A percentile compares a stretch with the other conserved stretches of the same genome.
Conservation (phyloP, 1,140 invertebrate species). For the Diploscapter pachys region DNA sequence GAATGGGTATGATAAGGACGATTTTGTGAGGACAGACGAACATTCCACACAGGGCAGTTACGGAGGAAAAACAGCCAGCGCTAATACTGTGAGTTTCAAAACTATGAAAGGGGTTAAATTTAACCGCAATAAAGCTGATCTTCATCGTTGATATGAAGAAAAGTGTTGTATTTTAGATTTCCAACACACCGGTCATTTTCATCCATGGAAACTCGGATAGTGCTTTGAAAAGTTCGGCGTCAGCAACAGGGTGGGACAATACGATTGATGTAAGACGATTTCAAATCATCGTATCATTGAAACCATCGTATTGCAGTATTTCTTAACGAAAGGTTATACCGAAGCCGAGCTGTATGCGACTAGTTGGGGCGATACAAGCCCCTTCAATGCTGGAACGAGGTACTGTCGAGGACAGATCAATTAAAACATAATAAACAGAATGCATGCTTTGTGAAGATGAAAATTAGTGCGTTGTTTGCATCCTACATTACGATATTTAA, state of each 20-base stretch:
- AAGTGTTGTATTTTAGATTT: slow-evolving; percentile 6
- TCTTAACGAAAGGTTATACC: slow-evolving; percentile 38
- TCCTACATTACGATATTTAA: background rate
- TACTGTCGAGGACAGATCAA: background rate
- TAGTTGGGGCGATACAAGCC: slow-evolving; percentile 42
- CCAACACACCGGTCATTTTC: slow-evolving; percentile 38
- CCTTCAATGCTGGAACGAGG: slow-evolving; percentile 15
- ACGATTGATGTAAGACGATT: slow-evolving; percentile 7
- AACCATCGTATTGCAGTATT: slow-evolving; percentile 12
- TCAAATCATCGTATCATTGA: too few relatives aligned
- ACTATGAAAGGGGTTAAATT: background rate
- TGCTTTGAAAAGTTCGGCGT: slow-evolving; percentile 14
- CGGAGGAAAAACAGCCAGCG: slow-evolving; percentile 29
- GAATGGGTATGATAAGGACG: slow-evolving; percentile 37
- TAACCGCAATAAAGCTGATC: background rate
- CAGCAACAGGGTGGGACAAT: slow-evolving; percentile 26
- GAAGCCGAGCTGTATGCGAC: slow-evolving; percentile 43
- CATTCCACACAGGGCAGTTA: slow-evolving; percentile 37
- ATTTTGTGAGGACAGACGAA: slow-evolving; percentile 36
- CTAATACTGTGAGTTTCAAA: slow-evolving; percentile 15
- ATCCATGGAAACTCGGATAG: slow-evolving; percentile 44
- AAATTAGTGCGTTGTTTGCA: background rate
- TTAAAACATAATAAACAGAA: background rate
- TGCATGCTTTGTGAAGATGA: background rate
- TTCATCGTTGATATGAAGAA: too few relatives aligned